phyloP scores from a whole-genome alignment of 2,113 vertebrate species.

The Saguinus midas region DNA sequence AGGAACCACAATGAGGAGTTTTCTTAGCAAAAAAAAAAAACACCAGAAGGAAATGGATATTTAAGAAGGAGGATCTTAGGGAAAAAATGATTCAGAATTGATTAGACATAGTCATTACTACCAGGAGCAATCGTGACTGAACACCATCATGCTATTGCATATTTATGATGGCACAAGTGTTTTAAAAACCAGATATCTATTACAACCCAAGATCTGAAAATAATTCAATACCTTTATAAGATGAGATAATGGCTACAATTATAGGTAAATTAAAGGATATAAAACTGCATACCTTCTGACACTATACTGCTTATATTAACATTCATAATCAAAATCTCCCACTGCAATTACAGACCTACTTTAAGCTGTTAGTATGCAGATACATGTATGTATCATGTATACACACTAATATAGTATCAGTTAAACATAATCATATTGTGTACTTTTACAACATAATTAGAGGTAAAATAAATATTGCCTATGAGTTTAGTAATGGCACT shows the following conservation, averaged over 20 bases:
- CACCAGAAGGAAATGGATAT: neutral
- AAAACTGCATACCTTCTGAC: neutral
- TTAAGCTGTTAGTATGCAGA: neutral
- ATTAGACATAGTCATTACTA: neutral
- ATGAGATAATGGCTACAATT: neutral
- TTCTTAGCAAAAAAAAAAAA: constrained; percentile 11
- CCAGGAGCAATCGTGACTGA: neutral
- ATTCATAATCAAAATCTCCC: neutral
- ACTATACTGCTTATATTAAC: neutral
- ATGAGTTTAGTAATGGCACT: neutral
- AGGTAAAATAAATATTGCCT: neutral
- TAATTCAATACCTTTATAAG: neutral
- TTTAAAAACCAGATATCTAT: neutral
- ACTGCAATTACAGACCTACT: neutral
- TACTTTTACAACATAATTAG: neutral
- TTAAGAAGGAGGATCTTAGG: neutral
- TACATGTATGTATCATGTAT: neutral
- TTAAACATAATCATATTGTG: neutral
- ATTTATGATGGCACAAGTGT: neutral
- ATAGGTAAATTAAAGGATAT: neutral
- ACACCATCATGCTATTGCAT: rapidly evolving
- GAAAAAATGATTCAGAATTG: neutral
- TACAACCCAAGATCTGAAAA: neutral
- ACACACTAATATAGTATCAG: neutral
- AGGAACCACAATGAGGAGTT: neutral